phyloP scores from a whole-genome alignment of 1,140 invertebrate genomes.

The Diuraphis noxia region DNA sequence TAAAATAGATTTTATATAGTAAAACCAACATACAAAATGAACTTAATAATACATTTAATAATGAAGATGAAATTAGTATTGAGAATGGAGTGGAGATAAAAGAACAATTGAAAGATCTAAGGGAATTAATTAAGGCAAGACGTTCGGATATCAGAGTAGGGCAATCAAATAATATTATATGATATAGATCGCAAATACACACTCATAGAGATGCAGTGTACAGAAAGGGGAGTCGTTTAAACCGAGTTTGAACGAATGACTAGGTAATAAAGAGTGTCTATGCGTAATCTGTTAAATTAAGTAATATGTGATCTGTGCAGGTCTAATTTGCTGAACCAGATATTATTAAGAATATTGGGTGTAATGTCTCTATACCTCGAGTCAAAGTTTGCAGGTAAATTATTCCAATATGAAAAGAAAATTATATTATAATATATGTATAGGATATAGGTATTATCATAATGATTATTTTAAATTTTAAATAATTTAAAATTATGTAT shows the following conservation, averaged over 20 bases:
- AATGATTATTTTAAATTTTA: neutral
- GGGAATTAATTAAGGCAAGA: neutral
- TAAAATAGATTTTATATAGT: neutral
- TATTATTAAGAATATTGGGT: too few species aligned
- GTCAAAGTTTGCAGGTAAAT: too few species aligned
- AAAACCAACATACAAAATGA: neutral
- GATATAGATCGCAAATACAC: neutral
- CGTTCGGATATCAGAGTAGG: neutral
- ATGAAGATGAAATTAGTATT: neutral
- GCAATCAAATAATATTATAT: neutral
- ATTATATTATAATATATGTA: neutral
- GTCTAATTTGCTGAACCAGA: too few species aligned
- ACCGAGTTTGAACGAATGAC: too few species aligned
- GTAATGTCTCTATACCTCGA: too few species aligned
- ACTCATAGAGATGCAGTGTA: too few species aligned
- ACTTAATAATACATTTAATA: neutral
- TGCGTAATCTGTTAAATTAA: too few species aligned
- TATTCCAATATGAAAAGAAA: too few species aligned
- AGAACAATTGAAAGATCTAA: neutral
- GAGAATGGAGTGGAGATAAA: neutral
- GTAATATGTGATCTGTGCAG: too few species aligned
- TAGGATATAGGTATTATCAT: neutral
- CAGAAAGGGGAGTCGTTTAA: too few species aligned
- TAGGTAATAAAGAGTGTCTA: too few species aligned
- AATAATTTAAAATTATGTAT: neutral